A percentile compares a stretch with the other conserved stretches of the same genome.
Evolutionary conservation across 2,888 invertebrate species (phyloP).

Genomic region (Tachystola acroxantha): DNA sequence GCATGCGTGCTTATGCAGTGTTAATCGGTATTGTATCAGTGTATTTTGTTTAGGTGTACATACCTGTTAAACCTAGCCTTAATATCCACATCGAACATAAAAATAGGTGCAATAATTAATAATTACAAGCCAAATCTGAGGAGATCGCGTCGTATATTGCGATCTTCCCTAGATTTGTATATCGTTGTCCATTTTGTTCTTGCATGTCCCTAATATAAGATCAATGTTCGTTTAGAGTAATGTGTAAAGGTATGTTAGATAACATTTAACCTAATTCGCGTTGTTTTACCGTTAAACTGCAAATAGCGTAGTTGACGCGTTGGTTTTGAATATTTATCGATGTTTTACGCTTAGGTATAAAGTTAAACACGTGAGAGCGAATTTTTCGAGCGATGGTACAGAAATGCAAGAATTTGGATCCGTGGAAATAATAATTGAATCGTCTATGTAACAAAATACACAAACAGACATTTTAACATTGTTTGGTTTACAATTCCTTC

Average conservation of each 20-base stretch:
- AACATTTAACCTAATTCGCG: slow-evolving; percentile 27
- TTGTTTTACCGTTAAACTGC: slow-evolving; percentile 48
- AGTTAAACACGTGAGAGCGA: slow-evolving; percentile 57
- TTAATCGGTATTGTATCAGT: slow-evolving; percentile 50
- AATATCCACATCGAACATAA: slow-evolving; percentile 72
- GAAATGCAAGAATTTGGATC: slow-evolving; percentile 5
- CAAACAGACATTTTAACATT: slow-evolving; percentile 8
- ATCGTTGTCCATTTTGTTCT: slow-evolving; percentile 50
- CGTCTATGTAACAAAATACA: slow-evolving; percentile 14
- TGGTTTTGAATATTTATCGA: slow-evolving; percentile 47
- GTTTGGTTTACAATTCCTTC: no score
- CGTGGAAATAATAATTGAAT: slow-evolving; percentile 13
- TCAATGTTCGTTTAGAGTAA: slow-evolving; percentile 61
- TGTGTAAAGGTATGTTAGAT: slow-evolving; percentile 55
- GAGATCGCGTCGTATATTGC: slow-evolving; percentile 12
- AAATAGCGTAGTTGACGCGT: slow-evolving; percentile 44
- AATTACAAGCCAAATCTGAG: slow-evolving; percentile 13
- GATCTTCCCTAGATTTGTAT: slow-evolving; percentile 22
- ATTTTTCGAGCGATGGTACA: slow-evolving; percentile 63
- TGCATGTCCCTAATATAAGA: slow-evolving; percentile 68
- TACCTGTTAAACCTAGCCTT: slow-evolving; percentile 71
- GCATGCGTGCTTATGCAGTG: slow-evolving; percentile 74
- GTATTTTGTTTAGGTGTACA: slow-evolving; percentile 64
- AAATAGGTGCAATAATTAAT: slow-evolving; percentile 53
- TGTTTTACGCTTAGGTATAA: slow-evolving; percentile 72